Evolutionary conservation across 2,113 vertebrate genomes (phyloP).

Genomic region (Planiliza haematocheilus): DNA sequence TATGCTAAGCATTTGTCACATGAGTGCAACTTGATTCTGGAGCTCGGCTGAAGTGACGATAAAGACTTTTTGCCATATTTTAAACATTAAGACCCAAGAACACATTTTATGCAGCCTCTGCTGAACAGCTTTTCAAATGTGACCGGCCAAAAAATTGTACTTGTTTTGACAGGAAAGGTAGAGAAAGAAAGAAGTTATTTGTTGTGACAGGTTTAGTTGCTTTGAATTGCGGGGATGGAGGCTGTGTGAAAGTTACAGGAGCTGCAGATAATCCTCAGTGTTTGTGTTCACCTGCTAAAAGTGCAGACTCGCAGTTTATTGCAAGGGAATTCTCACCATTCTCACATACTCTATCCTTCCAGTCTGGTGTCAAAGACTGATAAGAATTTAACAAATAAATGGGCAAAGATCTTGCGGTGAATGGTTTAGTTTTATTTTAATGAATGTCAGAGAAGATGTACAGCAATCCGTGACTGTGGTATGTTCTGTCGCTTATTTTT

Average conservation of each 20-base stretch:
- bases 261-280: constrained; percentile 16
- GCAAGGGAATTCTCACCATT: constrained; percentile 2
- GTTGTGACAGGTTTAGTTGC: constrained; percentile 22
- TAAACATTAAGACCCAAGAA: too few relatives aligned
- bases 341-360: background rate
- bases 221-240: background rate
- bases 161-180: background rate
- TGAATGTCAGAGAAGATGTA: too few relatives aligned
- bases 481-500: too few relatives aligned
- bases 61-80: too few relatives aligned
- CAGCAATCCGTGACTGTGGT: too few relatives aligned
- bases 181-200: constrained; percentile 9
- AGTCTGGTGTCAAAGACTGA: too few relatives aligned
- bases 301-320: constrained; percentile 28
- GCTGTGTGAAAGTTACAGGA: constrained; percentile 12
- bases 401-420: background rate
- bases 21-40: too few relatives aligned
- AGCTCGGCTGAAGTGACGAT: too few relatives aligned
- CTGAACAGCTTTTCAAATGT: too few relatives aligned
- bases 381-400: constrained; percentile 8
- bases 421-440: background rate
- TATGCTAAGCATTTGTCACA: too few relatives aligned
- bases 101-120: too few relatives aligned
- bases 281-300: constrained; percentile 50
- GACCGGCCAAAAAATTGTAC: too few relatives aligned